These are phyloP conservation scores for Eustalomyia histrio DNA, from an alignment of 2,888 invertebrate species.

Conservation along the genomic window DNA sequence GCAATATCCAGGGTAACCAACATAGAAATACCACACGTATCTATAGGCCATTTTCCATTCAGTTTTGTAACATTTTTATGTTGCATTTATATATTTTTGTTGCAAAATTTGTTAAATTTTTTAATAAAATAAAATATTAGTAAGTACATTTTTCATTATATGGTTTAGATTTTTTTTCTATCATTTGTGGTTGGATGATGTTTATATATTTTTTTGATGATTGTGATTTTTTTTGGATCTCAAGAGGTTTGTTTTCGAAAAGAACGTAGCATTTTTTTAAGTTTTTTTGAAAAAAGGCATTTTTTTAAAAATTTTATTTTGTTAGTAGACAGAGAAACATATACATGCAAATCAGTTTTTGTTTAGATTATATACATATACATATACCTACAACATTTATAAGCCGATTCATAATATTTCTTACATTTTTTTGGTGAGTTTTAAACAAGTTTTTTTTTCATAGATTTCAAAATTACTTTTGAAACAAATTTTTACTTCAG, in stretches of 20 bases:
- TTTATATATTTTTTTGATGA: slow-evolving; percentile 1
- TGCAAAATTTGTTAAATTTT: slow-evolving; percentile 26
- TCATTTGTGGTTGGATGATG: not conserved
- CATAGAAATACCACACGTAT: slow-evolving; percentile 95
- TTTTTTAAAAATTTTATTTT: slow-evolving; percentile 4
- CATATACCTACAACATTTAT: not conserved
- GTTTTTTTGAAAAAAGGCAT: not conserved
- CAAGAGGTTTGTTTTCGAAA: slow-evolving; percentile 14
- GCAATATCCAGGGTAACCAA: slow-evolving; percentile 97
- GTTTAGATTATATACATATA: slow-evolving; percentile 27
- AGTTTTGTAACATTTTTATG: slow-evolving; percentile 9
- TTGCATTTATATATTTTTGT: slow-evolving; percentile 11
- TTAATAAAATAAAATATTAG: slow-evolving; percentile 44
- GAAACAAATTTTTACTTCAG: too few relatives aligned
- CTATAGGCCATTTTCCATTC: slow-evolving; percentile 79
- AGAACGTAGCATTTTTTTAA: not conserved
- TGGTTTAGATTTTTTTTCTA: not conserved
- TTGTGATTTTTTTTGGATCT: slow-evolving; percentile 10
- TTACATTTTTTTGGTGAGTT: too few relatives aligned
- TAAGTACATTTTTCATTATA: slow-evolving; percentile 1
- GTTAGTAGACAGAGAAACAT: slow-evolving; percentile 20
- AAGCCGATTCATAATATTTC: too few relatives aligned
- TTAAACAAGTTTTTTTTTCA: too few relatives aligned
- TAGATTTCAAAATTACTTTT: too few relatives aligned
- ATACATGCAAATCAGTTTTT: slow-evolving; percentile 23